A percentile compares a stretch with the other conserved stretches of the same genome.
Evolutionary conservation across 2,888 invertebrate genomes (phyloP).

Genomic region (Seira musarum): DNA sequence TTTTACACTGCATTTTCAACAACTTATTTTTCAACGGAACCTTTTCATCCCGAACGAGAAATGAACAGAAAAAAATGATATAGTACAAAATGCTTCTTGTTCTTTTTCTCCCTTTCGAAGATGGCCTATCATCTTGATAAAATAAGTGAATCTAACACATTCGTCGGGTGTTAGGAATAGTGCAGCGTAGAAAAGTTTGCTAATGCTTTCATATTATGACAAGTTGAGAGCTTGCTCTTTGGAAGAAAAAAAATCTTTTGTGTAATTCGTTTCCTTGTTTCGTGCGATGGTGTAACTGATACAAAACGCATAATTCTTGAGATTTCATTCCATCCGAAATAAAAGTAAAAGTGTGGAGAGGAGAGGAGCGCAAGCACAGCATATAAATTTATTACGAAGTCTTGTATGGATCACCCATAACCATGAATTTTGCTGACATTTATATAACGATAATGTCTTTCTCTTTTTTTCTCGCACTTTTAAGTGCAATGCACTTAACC

Average conservation of each 20-base stretch:
- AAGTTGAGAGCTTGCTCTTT: background rate
- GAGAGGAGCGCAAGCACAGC: constrained; percentile 12
- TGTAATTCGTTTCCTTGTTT: background rate
- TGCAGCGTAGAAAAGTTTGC: background rate
- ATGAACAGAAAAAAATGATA: constrained; percentile 35
- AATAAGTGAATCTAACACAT: constrained; percentile 6
- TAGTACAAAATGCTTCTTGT: constrained; percentile 35
- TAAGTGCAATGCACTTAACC: constrained; percentile 59
- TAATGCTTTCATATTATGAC: background rate
- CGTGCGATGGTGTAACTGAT: background rate
- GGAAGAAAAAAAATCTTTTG: background rate
- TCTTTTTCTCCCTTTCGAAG: constrained; percentile 17
- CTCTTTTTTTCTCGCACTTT: constrained; percentile 53
- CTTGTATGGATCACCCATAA: constrained; percentile 63
- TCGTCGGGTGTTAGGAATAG: background rate
- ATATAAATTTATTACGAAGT: constrained; percentile 59
- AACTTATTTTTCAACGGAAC: no score
- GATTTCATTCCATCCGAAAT: no score
- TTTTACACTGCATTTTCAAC: no score
- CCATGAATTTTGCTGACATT: constrained; percentile 67
- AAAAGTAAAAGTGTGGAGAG: constrained; percentile 16
- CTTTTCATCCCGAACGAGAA: no score
- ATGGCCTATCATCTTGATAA: constrained; percentile 46
- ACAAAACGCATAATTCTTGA: constrained; percentile 27
- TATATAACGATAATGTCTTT: constrained; percentile 66